These are phyloP conservation scores for Megalopta genalis DNA, from an alignment of 1,140 invertebrate species.

Conservation along the genomic window DNA sequence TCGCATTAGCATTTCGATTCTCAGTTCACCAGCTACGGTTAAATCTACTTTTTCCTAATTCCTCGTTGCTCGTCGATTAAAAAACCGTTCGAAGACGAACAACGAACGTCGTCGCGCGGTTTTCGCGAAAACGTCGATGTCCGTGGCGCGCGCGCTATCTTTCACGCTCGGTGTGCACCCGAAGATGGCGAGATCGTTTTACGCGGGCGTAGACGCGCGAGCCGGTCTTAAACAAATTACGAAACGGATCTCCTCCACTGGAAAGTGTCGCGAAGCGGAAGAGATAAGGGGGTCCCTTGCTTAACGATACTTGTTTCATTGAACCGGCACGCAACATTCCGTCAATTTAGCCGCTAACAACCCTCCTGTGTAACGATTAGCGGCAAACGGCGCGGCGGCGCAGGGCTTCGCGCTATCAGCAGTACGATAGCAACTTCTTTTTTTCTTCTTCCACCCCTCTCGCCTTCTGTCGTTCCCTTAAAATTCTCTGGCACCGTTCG, in stretches of 20 bases:
- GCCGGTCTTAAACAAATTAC: not conserved
- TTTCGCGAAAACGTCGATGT: no score
- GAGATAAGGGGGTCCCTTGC: slow-evolving; percentile 34
- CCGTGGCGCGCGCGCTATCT: no score
- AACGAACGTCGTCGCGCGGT: no score
- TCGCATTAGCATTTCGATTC: no score
- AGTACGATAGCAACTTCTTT: slow-evolving; percentile 15
- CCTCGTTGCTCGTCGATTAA: no score
- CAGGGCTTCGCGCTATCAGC: not conserved
- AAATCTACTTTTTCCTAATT: no score
- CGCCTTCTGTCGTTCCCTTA: not conserved
- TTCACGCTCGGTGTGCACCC: no score
- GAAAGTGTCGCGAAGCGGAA: slow-evolving; percentile 21
- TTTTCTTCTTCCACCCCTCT: not conserved
- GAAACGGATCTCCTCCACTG: not conserved
- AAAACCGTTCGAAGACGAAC: no score
- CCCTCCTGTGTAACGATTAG: slow-evolving; percentile 17
- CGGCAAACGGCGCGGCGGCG: not conserved
- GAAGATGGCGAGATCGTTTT: not conserved
- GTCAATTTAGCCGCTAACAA: slow-evolving; percentile 30
- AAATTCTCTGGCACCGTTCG: not conserved
- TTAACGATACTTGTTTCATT: slow-evolving; percentile 36
- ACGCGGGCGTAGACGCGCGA: not conserved
- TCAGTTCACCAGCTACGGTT: no score
- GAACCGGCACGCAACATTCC: slow-evolving; percentile 31